phyloP scores from a whole-genome alignment of 2,113 vertebrate genomes.

The Toxostoma redivivum region DNA sequence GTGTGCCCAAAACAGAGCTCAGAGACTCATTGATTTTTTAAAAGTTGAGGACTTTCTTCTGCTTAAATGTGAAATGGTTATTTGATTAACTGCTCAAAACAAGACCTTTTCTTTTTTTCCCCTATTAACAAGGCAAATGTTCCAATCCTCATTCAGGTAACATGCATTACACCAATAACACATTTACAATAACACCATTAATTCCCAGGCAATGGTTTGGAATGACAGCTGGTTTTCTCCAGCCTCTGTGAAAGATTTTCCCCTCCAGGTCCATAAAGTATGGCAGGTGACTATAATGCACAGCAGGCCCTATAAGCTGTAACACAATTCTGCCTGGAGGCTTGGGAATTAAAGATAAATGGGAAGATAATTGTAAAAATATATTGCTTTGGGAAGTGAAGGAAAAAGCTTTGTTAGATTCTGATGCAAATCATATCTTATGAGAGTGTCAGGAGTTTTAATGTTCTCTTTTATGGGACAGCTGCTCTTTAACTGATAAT shows the following conservation, averaged over 20 bases:
- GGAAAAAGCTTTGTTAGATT: conserved; percentile 39
- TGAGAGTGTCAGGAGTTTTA: conserved; percentile 1
- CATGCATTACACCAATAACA: background rate
- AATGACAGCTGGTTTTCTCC: conserved; percentile 8
- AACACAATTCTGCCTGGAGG: conserved; percentile 11
- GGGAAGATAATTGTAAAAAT: conserved; percentile 19
- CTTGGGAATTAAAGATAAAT: conserved; percentile 11
- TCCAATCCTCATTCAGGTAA: conserved; percentile 12
- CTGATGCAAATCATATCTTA: conserved; percentile 22
- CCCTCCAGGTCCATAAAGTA: conserved; percentile 6
- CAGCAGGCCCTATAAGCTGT: background rate
- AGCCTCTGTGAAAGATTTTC: background rate
- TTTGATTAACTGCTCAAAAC: background rate
- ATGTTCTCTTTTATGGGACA: conserved; percentile 48
- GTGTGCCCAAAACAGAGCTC: background rate
- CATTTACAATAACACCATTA: background rate
- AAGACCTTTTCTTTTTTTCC: background rate
- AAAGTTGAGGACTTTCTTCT: background rate
- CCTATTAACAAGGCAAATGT: background rate
- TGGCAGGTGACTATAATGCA: background rate
- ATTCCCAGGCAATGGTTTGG: conserved; percentile 14
- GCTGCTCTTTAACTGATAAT: conserved; percentile 60
- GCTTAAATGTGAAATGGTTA: background rate
- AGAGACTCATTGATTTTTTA: background rate
- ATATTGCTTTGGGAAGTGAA: conserved; percentile 26